Evolutionary conservation across 2,113 vertebrate genomes (phyloP).

Genomic region (Apistogramma diplotaenia): DNA sequence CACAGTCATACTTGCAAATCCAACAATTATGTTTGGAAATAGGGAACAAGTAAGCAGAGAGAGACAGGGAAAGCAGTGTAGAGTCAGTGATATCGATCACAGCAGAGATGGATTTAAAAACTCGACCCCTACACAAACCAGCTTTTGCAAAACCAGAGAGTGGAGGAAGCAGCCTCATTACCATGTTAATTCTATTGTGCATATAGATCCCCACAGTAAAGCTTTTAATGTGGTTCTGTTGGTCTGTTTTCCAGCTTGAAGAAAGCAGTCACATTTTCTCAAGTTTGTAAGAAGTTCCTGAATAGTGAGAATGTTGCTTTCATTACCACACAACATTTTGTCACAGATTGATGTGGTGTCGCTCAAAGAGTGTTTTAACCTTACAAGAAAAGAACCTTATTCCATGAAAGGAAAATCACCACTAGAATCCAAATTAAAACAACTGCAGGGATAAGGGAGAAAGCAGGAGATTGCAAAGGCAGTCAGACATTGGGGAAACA

Average conservation of each 20-base stretch:
- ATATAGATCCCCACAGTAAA: neutral
- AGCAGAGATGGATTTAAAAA: neutral
- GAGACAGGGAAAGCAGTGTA: slow-evolving; percentile 13
- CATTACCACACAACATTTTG: neutral
- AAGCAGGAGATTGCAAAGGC: neutral
- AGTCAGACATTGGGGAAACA: neutral
- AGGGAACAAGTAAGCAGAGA: slow-evolving; percentile 15
- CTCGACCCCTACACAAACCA: neutral
- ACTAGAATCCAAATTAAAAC: neutral
- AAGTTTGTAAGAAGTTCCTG: neutral
- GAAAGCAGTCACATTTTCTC: neutral
- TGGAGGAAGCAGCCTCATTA: neutral
- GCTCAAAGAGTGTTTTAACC: neutral
- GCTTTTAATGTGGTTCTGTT: neutral
- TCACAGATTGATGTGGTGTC: neutral
- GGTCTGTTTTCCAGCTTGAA: neutral
- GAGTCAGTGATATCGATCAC: slow-evolving; percentile 60
- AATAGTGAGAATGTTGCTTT: neutral
- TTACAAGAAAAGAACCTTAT: neutral
- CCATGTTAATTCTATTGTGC: neutral
- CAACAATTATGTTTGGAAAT: slow-evolving; percentile 1
- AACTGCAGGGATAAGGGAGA: neutral
- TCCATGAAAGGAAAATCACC: slow-evolving; percentile 7
- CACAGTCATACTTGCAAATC: neutral
- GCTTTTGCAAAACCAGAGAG: neutral